Conservation (phyloP, 2,797 vertebrate genomes). For the Rhinogobio ventralis region DNA sequence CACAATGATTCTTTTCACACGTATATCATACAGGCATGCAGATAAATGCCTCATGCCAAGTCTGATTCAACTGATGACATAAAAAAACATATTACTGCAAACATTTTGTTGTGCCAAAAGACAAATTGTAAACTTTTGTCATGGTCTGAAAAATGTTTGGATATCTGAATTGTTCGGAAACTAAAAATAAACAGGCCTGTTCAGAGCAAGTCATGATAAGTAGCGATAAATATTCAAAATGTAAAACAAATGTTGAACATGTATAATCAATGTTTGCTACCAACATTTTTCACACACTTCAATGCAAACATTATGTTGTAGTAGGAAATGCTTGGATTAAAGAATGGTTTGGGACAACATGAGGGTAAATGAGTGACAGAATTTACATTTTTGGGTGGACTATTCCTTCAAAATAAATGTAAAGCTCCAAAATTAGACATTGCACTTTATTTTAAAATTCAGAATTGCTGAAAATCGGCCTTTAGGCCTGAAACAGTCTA, state of each 20-base stretch:
- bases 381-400: background rate
- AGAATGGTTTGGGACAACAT: background rate
- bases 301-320: background rate
- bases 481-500: background rate
- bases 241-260: background rate
- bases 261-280: background rate
- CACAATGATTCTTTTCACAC: slow-evolving; percentile 22
- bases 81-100: background rate
- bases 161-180: background rate
- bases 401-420: background rate
- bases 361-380: background rate
- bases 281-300: background rate
- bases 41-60: background rate
- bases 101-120: slow-evolving; percentile 4
- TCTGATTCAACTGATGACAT: background rate
- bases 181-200: background rate
- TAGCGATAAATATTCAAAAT: background rate
- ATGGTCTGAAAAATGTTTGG: background rate
- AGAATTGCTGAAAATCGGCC: background rate
- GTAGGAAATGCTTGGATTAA: background rate
- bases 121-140: background rate
- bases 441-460: background rate
- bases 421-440: background rate
- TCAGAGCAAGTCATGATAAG: background rate
- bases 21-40: background rate